Base-by-base conservation (phyloP, 2,113 vertebrate genomes). In the Notiomystis cincta region DNA sequence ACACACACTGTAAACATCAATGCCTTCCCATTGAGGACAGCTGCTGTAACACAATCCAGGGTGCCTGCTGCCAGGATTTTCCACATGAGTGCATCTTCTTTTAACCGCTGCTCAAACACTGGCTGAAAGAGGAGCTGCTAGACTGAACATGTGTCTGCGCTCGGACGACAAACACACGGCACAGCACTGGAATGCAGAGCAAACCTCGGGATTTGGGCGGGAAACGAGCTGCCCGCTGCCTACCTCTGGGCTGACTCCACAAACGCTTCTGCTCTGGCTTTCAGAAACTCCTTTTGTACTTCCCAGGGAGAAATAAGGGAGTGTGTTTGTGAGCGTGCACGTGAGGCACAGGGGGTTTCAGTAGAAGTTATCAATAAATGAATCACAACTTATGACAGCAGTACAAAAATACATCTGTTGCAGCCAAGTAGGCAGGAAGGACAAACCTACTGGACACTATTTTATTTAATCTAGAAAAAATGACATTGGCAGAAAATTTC, bases 31-130 rank as follows among this genome's bases (percentile, higher is more conserved):
- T 85, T 86, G 90, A 96, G 92, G 96, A 89, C 95, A 97, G 93
- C 96, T 97, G 94, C 95, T 94, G 93, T 93, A 97, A 96, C 78
- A 97, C 96, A 94, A 94, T 85, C 95, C 82, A 33, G 70, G 71
- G 89, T 93, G 89, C 94, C 93, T 95, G 89, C 96, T 96, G 96
- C 95, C 95, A 97, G 91, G 96, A 97, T 97, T 97, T 97, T 96
- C 95, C 95, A 96, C 95, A 95, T 89, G 92, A 97, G 88, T 89
- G 95, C 94, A 85, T 96, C 96, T 91, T 87, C 96, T 97, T 96
- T 95, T 90, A 95, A 93, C 93, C 40, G 17, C 92, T 95, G 92
- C 95, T 95, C 94, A 95, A 97, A 91, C 81, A 70, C 91, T 71
- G 93, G 94, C 93, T 95, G 87, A 92, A 93, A 96, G 87, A 95